A percentile compares a stretch with the other conserved stretches of the same genome.
Evolutionary conservation across 2,888 invertebrate species (phyloP).

Genomic region (Acrobasis consociella): DNA sequence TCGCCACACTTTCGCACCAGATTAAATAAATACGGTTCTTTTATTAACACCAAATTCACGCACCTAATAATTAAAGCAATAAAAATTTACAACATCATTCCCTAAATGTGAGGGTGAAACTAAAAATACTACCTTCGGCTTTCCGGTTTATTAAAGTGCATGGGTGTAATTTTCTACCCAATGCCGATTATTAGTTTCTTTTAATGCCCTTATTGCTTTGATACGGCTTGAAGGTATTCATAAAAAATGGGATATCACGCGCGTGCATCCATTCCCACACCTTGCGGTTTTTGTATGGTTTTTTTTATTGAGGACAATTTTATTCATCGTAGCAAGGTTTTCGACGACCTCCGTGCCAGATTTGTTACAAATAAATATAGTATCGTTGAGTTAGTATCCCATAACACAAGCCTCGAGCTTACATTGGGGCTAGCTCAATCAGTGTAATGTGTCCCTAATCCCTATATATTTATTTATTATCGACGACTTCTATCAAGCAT

Average conservation of each 20-base stretch:
- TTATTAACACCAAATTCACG: neutral
- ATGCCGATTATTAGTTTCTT: conserved; percentile 10
- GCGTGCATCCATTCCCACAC: conserved; percentile 8
- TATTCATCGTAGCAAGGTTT: too few species aligned
- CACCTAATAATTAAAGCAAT: neutral
- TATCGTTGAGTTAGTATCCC: too few species aligned
- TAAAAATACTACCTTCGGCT: neutral
- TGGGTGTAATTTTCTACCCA: conserved; percentile 3
- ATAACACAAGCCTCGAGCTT: too few species aligned
- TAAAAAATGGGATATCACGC: conserved; percentile 7
- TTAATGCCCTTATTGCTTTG: conserved; percentile 4
- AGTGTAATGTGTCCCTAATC: too few species aligned
- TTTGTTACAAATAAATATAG: too few species aligned
- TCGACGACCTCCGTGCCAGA: too few species aligned
- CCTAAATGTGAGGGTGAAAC: neutral
- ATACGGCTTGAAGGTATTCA: neutral
- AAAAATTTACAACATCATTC: conserved; percentile 2
- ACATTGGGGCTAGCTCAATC: too few species aligned
- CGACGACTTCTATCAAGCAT: too few species aligned
- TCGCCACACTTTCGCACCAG: neutral
- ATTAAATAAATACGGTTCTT: neutral
- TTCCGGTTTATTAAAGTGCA: neutral
- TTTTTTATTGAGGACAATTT: neutral
- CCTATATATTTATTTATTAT: too few species aligned
- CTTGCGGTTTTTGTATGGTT: neutral